A percentile compares a stretch with the other conserved stretches of the same genome.
These are phyloP conservation scores for Oncorhynchus clarkii DNA, from an alignment of 2,113 vertebrate genomes.

Conservation along the genomic window DNA sequence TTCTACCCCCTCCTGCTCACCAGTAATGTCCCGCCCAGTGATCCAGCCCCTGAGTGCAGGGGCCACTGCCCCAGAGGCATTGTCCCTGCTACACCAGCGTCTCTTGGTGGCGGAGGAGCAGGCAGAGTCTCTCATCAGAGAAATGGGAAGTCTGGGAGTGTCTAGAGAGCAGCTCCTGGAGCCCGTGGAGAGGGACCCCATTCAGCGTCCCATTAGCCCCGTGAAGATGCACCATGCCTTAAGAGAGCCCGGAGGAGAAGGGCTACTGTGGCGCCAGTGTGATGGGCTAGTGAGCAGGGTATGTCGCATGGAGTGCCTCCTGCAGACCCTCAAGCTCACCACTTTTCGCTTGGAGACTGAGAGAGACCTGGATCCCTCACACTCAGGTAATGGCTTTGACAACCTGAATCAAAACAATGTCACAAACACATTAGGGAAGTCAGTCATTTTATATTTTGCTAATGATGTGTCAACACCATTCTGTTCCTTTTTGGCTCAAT, in stretches of 20 bases:
- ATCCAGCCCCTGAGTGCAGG: conserved; percentile 51
- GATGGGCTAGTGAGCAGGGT: conserved; percentile 65
- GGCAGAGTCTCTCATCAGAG: conserved; percentile 55
- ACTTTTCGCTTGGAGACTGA: conserved; percentile 67
- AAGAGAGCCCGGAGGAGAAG: conserved; percentile 30
- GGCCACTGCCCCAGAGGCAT: conserved; percentile 62
- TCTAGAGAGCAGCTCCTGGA: conserved; percentile 8
- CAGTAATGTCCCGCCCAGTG: conserved; percentile 45
- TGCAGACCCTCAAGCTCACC: conserved; percentile 73
- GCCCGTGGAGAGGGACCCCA: background rate
- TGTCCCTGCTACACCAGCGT: conserved; percentile 63
- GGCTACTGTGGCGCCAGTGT: conserved; percentile 61
- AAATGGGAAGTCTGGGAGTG: conserved; percentile 57
- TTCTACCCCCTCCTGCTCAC: background rate
- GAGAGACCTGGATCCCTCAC: conserved; percentile 63
- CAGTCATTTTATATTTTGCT: too few species aligned
- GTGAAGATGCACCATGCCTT: conserved; percentile 35
- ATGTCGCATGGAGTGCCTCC: conserved; percentile 66
- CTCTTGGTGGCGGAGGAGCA: conserved; percentile 71
- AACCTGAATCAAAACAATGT: background rate
- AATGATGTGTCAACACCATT: too few species aligned
- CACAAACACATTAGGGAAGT: too few species aligned
- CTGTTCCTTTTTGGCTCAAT: too few species aligned
- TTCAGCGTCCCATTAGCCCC: conserved; percentile 44
- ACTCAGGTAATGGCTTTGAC: conserved; percentile 28